Base-by-base conservation (phyloP, 2,888 invertebrate genomes). In the Sphaeridia pumilis region DNA sequence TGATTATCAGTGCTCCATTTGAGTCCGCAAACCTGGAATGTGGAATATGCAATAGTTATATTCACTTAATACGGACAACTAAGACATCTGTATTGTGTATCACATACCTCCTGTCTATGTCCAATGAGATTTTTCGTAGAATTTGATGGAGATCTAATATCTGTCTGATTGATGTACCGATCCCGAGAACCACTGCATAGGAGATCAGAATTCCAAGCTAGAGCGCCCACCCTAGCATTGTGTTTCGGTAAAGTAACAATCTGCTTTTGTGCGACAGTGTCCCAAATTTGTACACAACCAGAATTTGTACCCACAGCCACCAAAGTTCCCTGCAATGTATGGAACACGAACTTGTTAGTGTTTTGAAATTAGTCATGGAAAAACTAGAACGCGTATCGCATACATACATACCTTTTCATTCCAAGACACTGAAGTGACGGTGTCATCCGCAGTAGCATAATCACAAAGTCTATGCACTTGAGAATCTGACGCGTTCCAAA, bases 1-100 rank as follows among this genome's bases (percentile, higher is more conserved):
- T 93, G 90, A 65, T 90, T 90, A 71, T 98, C 97, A 1, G 94
- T 92, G 1, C 95, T 95, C 95, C 95, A 97, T 70, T 95, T 95
- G 46, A 98, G 74, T 0, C 97, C 97, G 73, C 97, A 97, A 51
- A 79, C 77, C 75, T 76, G 41, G 38, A 27, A 34, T 28, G 21
- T 27, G 12, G 14, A n/a, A 47, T 21, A 34, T 26, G 28, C 25
- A 49, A 38, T 24, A 17, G 5, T 12, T 7, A 38, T 17, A 7
- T 38, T 17, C 17, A 38, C 38, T 14, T 7, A 7, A 5, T 38
- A 5, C 5, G 14, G 7, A 17, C 7, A 38, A 14, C 12, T 38
- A 38, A 31, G 17, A 38, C 5, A 38, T 38, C 38, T 14, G 7
- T 14, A 31, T 31, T 10, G 27, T n/a, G 49, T 17, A 41, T 17